Evolutionary conservation across 2,888 invertebrate genomes (phyloP).

Genomic region (Synanthedon formicaeformis): DNA sequence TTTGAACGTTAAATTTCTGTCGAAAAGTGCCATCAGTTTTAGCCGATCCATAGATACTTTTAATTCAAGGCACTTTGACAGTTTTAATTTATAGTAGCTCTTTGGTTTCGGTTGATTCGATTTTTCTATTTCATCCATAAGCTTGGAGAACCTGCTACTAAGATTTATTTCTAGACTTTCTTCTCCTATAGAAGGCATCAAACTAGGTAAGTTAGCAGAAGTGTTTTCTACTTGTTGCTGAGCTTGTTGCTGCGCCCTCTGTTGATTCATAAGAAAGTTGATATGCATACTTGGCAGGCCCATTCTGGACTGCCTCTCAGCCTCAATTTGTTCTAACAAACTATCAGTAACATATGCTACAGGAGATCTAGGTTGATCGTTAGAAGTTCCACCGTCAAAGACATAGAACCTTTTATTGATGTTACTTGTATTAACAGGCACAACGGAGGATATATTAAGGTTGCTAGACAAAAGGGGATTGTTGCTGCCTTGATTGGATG

Average conservation of each 20-base stretch:
- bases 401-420: constrained; percentile 59
- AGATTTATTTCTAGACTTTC: constrained; percentile 67
- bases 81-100: constrained; percentile 81
- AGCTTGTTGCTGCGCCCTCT: constrained; percentile 42
- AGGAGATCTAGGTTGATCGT: constrained; percentile 56
- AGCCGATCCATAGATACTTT: constrained; percentile 94
- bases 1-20: constrained; percentile 86
- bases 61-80: constrained; percentile 74
- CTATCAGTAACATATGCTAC: constrained; percentile 63
- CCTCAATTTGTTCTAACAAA: constrained; percentile 59
- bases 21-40: constrained; percentile 90
- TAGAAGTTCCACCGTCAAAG: constrained; percentile 53
- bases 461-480: constrained; percentile 60
- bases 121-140: constrained; percentile 68
- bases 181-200: constrained; percentile 69
- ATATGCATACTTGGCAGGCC: constrained; percentile 64
- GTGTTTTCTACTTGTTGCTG: constrained; percentile 39
- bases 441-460: constrained; percentile 54
- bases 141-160: constrained; percentile 67
- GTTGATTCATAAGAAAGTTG: constrained; percentile 54
- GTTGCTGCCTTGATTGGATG: constrained; percentile 65
- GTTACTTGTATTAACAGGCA: constrained; percentile 54
- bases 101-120: constrained; percentile 67
- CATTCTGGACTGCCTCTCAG: constrained; percentile 58
- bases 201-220: constrained; percentile 41